These are phyloP conservation scores for Tetheella fluctuosa DNA, from an alignment of 2,888 invertebrate genomes.

Conservation along the genomic window DNA sequence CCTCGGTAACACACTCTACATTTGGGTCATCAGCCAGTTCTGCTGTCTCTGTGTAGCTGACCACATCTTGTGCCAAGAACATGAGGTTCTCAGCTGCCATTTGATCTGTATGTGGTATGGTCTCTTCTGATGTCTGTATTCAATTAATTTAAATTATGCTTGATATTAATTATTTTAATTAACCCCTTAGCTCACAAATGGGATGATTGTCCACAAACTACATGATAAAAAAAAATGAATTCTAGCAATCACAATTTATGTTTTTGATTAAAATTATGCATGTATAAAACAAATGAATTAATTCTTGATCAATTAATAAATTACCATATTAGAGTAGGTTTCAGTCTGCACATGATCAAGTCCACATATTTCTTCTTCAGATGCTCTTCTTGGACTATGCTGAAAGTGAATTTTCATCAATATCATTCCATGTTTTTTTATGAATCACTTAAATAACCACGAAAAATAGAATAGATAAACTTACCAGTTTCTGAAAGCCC, in stretches of 20 bases:
- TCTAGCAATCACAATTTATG: too few relatives aligned
- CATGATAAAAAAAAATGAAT: too few relatives aligned
- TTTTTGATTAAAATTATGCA: too few relatives aligned
- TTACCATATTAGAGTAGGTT: conserved; percentile 68
- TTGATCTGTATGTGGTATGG: conserved; percentile 81
- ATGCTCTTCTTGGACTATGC: conserved; percentile 54
- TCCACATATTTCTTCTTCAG: conserved; percentile 65
- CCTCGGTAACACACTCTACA: conserved; percentile 89
- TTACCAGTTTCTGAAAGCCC: too few relatives aligned
- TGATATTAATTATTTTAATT: background rate
- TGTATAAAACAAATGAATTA: too few relatives aligned
- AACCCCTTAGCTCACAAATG: too few relatives aligned
- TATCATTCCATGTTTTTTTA: conserved; percentile 27
- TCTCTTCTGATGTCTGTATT: conserved; percentile 64
- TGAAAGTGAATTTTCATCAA: conserved; percentile 41
- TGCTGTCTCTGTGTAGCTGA: conserved; percentile 68
- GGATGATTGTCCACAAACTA: too few relatives aligned
- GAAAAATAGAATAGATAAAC: too few relatives aligned
- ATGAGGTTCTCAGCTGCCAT: conserved; percentile 87
- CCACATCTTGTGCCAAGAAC: conserved; percentile 84
- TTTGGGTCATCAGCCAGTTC: conserved; percentile 71
- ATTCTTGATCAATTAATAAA: too few relatives aligned
- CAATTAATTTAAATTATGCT: conserved; percentile 5
- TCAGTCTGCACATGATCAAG: conserved; percentile 59
- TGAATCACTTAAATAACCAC: background rate